Evolutionary conservation across 2,797 vertebrate species (phyloP), one percentile per base, ranked within the genome.

Genomic region (Mionectes olivaceus): DNA sequence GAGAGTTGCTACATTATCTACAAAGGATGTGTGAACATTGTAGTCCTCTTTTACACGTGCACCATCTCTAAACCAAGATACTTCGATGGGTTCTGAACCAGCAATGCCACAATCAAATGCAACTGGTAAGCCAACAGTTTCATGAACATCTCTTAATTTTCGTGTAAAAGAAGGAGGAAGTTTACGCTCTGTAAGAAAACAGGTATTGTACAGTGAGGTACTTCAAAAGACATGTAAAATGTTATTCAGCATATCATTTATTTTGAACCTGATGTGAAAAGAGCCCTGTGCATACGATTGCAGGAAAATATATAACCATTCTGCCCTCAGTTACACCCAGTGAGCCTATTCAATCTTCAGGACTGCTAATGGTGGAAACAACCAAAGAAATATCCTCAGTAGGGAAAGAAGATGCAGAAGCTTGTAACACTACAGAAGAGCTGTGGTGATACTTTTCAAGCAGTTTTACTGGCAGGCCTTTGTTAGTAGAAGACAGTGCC

Each of bases 1-100:
- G 90, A 99, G 98, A 87, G 97, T 97, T 23, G 99, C 99, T 23
- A 99, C 96, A 23, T 99, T 99, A 96, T 99, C 99, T 57, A 99
- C 94, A 70, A 99, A 99, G 18, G 97, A 97, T 61, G 98, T 98
- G 86, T 98, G 98, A 89, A 99, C 97, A 78, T 99, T 99, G 41
- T 95, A 96, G 87, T 98, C 97, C 49, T 97, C 97, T 89, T 79
- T 98, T 53, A 99, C 84, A 27, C 87, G 96, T 81, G 96, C 96
- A 35, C 99, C 98, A 0, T 99, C 99, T 97, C 99, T 99, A 97
- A 98, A 97, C 99, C 99, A 99, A 73, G 98, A 98, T 47, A 99
- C 98, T 49, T 99, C 98, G 33, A 99, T 97, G 63, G 99, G 99
- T 17, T 99, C 98, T 10, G 99, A 99, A 93, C 99, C 99, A 37